Base-by-base conservation (phyloP, 2,797 vertebrate species). In the Tinamus major region DNA sequence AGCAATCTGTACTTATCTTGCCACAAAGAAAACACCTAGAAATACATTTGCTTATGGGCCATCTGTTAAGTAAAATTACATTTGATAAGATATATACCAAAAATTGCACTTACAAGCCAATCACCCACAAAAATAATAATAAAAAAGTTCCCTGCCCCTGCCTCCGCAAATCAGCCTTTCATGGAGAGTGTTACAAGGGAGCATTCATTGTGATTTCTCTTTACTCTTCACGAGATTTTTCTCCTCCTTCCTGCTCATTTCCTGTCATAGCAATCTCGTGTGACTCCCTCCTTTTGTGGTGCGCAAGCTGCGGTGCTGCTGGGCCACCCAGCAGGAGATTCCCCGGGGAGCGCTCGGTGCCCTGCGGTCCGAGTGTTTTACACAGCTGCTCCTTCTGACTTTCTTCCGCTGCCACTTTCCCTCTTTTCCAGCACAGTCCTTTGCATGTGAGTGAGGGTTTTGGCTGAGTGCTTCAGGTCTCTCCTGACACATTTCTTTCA, bases 31-130 rank as follows among this genome's bases (percentile, higher is more conserved):
- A 89, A 94, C 83, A 93, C 71, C 76, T 85, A 68, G 49, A 97
- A 96, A 93, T 68, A 92, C 62, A 31, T 75, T 95, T 96, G 39
- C 70, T 93, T 96, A 86, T 89, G 93, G 71, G 8, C 37, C 68
- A 79, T 81, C 37, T 85, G 77, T 77, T 95, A 79, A 93, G 89
- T 75, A 62, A 92, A 94, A 85, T 26, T 90, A 69, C 62, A 79
- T 19, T 53, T 62, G 31, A 49, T 58, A 33, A 14, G 44, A 11
- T 72, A 7, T 29, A 31, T 67, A 7, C 31, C 87, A 61, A 94
- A 85, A 81, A 79, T n/a, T 33, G 1, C 56, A 42, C 75, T 48
- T 56, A 62, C 27, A 49, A 33, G 56, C 33, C 63, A 24, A 72
- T 5, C 7, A 5, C 26, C 87, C 23, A 27, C 9, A 11, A 58